A percentile compares a stretch with the other conserved stretches of the same genome.
phyloP scores from a whole-genome alignment of 2,888 invertebrate species.

The Megaustenia siamemsis region DNA sequence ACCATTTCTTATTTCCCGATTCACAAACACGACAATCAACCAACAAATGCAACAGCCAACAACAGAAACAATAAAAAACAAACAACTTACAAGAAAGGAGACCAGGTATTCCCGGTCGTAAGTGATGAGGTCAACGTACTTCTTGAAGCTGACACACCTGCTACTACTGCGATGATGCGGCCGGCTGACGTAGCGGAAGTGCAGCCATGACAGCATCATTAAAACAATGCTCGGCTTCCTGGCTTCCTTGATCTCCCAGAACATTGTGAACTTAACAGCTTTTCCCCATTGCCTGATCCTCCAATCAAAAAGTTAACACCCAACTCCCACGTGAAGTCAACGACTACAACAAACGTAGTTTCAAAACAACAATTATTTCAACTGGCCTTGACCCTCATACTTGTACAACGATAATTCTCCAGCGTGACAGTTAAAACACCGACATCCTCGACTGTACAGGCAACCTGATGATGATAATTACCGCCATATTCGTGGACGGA shows the following conservation, averaged over 20 bases:
- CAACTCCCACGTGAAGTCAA: not conserved
- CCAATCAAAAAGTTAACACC: not conserved
- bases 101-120: slow-evolving; percentile 71
- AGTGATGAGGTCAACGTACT: slow-evolving; percentile 76
- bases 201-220: slow-evolving; percentile 74
- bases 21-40: too few species aligned
- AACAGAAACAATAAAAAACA: not conserved
- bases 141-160: slow-evolving; percentile 76
- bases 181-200: slow-evolving; percentile 65
- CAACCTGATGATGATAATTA: too few species aligned
- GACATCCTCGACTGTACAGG: too few species aligned
- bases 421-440: too few species aligned
- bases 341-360: too few species aligned
- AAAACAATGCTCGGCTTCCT: slow-evolving; percentile 52
- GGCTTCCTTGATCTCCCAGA: slow-evolving; percentile 49
- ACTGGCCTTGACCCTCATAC: too few species aligned
- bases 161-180: slow-evolving; percentile 65
- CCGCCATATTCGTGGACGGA: too few species aligned
- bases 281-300: not conserved
- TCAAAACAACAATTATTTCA: too few species aligned
- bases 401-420: too few species aligned
- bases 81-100: slow-evolving; percentile 65
- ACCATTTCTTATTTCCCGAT: too few species aligned
- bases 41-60: not conserved
- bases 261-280: slow-evolving; percentile 26